phyloP scores from a whole-genome alignment of 1,140 invertebrate species.

The Drosophila nasuta region DNA sequence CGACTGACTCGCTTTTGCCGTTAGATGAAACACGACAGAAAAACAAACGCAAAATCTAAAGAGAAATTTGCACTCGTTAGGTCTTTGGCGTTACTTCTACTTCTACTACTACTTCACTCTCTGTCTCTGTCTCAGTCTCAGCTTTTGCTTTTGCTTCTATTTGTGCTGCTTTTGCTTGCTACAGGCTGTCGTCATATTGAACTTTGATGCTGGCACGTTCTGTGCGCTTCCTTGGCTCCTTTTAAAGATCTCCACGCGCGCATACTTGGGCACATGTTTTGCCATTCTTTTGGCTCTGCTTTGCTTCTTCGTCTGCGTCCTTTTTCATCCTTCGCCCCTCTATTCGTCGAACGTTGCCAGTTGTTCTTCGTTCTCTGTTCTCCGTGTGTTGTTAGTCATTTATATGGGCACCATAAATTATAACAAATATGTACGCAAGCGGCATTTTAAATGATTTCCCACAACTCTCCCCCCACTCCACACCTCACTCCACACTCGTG shows the following conservation, averaged over 20 bases:
- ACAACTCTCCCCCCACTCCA: slow-evolving; percentile 32
- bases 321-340: background rate
- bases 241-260: slow-evolving; percentile 77
- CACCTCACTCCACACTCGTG: background rate
- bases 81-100: slow-evolving; percentile 44
- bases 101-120: slow-evolving; percentile 12
- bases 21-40: slow-evolving; percentile 23
- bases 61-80: slow-evolving; percentile 81
- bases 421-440: slow-evolving; percentile 82
- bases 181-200: slow-evolving; percentile 71
- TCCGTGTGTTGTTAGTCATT: slow-evolving; percentile 79
- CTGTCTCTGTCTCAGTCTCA: no score
- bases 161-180: background rate
- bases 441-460: slow-evolving; percentile 80
- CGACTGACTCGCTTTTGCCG: background rate
- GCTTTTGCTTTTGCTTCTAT: no score
- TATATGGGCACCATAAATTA: slow-evolving; percentile 83
- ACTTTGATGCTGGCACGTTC: slow-evolving; percentile 81
- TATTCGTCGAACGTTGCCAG: slow-evolving; percentile 28
- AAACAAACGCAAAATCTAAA: slow-evolving; percentile 49
- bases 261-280: slow-evolving; percentile 75
- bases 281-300: slow-evolving; percentile 46
- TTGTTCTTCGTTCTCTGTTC: slow-evolving; percentile 25
- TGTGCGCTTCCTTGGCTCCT: slow-evolving; percentile 43
- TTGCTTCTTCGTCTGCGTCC: background rate